A percentile compares a stretch with the other conserved stretches of the same genome.
Conservation (phyloP, 2,888 invertebrate species). For the Pseudolycoriella hygida region DNA sequence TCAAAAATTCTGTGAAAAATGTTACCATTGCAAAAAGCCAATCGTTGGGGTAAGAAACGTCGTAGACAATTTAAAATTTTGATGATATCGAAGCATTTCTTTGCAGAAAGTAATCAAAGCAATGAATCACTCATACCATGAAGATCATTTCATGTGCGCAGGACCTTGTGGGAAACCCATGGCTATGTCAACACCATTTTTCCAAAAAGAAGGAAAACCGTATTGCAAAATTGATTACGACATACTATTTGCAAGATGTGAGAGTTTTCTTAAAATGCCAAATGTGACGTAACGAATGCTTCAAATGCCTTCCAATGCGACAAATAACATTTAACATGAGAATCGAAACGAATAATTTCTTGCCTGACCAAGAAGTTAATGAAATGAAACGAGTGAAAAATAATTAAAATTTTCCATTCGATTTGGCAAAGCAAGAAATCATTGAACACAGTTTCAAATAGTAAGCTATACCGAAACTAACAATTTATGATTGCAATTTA, state of each 20-base stretch:
- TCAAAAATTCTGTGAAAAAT: conserved; percentile 72
- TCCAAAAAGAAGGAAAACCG: conserved; percentile 68
- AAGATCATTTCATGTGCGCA: conserved; percentile 74
- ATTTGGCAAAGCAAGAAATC: no score
- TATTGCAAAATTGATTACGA: conserved; percentile 77
- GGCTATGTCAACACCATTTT: conserved; percentile 65
- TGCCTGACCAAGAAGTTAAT: no score
- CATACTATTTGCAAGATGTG: conserved; percentile 73
- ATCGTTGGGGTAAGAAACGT: conserved; percentile 54
- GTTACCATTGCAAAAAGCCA: conserved; percentile 71
- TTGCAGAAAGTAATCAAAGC: conserved; percentile 73
- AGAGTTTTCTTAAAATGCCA: conserved; percentile 62
- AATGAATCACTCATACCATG: conserved; percentile 77
- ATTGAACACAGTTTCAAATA: no score
- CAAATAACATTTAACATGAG: no score
- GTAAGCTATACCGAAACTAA: no score
- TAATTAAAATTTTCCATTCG: no score
- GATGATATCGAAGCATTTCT: no score
- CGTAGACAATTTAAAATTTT: no score
- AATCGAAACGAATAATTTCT: no score
- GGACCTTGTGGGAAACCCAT: conserved; percentile 66
- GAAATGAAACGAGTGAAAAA: no score
- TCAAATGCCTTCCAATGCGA: conserved; percentile 51
- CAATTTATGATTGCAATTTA: no score
- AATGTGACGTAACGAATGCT: conserved; percentile 85